Evolutionary conservation across 2,113 vertebrate genomes (phyloP).

Genomic region (Anser cygnoides): DNA sequence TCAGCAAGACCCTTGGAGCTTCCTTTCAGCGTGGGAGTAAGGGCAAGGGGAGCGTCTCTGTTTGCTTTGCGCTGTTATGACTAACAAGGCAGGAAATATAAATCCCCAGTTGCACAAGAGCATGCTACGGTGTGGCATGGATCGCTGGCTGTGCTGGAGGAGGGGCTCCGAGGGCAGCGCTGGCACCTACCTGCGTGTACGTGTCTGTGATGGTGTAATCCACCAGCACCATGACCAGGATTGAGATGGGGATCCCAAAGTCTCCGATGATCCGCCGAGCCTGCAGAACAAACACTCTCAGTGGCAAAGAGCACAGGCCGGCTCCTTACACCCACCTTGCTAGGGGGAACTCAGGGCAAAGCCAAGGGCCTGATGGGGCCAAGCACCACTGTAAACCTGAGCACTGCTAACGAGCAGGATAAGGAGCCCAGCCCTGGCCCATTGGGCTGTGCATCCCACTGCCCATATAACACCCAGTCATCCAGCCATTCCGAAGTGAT

Average conservation of each 20-base stretch:
- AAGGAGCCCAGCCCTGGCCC: neutral
- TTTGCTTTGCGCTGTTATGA: neutral
- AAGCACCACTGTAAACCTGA: neutral
- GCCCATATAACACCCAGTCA: neutral
- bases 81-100: neutral
- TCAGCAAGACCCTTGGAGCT: neutral
- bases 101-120: neutral
- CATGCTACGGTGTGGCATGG: neutral
- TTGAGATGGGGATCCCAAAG: constrained; percentile 98
- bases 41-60: neutral
- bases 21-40: neutral
- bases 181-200: constrained; percentile 88
- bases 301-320: neutral
- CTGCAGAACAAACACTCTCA: constrained; percentile 67
- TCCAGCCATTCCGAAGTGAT: neutral
- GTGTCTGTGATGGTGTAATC: constrained; percentile 91
- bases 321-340: neutral
- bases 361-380: neutral
- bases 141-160: neutral
- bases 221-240: constrained; percentile 91
- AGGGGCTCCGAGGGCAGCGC: accelerated
- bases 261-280: constrained; percentile 95
- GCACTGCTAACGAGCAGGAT: neutral
- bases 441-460: neutral
- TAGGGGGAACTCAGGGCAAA: neutral